Evolutionary conservation across 2,888 invertebrate genomes (phyloP).

Genomic region (Cantharis rustica): DNA sequence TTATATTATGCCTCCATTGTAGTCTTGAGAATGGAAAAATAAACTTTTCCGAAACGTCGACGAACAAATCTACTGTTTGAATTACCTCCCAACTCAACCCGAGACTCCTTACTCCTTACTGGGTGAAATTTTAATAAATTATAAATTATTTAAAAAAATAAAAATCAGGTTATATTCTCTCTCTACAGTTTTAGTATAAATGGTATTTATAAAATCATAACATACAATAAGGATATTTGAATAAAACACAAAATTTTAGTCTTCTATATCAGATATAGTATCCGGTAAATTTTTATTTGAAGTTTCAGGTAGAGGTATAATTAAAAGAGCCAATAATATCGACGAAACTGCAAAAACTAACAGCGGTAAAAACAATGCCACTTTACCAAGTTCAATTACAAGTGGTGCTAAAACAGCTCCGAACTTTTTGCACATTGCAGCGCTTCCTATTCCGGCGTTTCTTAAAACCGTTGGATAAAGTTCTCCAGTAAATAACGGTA

Average conservation of each 20-base stretch:
- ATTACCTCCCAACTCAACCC: too few species aligned
- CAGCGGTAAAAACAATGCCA: constrained; percentile 44
- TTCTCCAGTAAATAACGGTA: constrained; percentile 78
- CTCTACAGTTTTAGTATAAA: too few species aligned
- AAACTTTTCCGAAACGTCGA: too few species aligned
- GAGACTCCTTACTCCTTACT: too few species aligned
- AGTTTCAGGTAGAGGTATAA: constrained; percentile 52
- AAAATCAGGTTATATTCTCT: too few species aligned
- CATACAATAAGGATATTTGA: background rate
- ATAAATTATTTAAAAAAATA: too few species aligned
- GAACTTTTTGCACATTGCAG: constrained; percentile 74
- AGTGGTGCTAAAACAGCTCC: constrained; percentile 69
- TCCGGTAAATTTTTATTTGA: constrained; percentile 56
- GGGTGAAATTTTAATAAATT: too few species aligned
- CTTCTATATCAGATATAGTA: constrained; percentile 59
- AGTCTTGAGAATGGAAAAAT: too few species aligned
- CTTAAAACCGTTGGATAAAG: constrained; percentile 77
- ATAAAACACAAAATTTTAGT: constrained; percentile 17
- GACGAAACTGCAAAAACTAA: constrained; percentile 45
- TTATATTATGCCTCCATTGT: too few species aligned
- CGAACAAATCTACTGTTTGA: too few species aligned
- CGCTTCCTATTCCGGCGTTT: constrained; percentile 75
- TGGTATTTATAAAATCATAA: too few species aligned
- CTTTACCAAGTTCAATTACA: constrained; percentile 44
- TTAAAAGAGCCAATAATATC: constrained; percentile 42